Percentiles rank a stretch among this genome's conserved stretches.
Conservation (phyloP, 2,113 vertebrate species). For the Crocuta crocuta region DNA sequence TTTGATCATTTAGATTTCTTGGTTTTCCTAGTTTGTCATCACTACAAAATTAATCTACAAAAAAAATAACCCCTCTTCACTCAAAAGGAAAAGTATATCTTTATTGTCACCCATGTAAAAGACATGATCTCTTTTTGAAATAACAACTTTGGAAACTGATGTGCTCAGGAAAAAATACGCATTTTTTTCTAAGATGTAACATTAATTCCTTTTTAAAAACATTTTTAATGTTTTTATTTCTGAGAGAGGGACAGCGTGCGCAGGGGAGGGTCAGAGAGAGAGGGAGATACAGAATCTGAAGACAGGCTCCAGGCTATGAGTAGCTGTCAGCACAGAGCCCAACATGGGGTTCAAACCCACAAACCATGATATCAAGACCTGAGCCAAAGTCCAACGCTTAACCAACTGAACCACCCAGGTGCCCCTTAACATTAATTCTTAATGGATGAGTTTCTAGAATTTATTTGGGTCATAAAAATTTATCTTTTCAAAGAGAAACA, state of each 20-base stretch:
- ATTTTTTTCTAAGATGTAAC: slow-evolving; percentile 63
- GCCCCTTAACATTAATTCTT: neutral
- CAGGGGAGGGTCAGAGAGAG: too few species aligned
- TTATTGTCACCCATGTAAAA: neutral
- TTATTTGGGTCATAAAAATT: slow-evolving; percentile 29
- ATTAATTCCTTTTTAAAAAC: neutral
- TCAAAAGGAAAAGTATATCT: neutral
- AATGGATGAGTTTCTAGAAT: slow-evolving; percentile 21
- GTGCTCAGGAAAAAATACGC: neutral
- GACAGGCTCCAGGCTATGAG: too few species aligned
- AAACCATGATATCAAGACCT: too few species aligned
- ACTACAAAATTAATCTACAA: slow-evolving; percentile 35
- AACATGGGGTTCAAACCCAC: too few species aligned
- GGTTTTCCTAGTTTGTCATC: neutral
- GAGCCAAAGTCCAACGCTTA: too few species aligned
- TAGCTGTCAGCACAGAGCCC: too few species aligned
- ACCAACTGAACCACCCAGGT: too few species aligned
- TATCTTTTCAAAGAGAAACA: slow-evolving; percentile 51
- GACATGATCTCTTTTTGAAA: neutral
- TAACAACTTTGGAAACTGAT: neutral
- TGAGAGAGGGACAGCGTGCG: too few species aligned
- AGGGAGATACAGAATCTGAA: too few species aligned
- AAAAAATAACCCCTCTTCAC: neutral
- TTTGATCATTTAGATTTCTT: neutral
- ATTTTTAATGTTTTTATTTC: too few species aligned